Conservation (phyloP, 2,888 invertebrate genomes). For the Lordiphosa andalusiaca region DNA sequence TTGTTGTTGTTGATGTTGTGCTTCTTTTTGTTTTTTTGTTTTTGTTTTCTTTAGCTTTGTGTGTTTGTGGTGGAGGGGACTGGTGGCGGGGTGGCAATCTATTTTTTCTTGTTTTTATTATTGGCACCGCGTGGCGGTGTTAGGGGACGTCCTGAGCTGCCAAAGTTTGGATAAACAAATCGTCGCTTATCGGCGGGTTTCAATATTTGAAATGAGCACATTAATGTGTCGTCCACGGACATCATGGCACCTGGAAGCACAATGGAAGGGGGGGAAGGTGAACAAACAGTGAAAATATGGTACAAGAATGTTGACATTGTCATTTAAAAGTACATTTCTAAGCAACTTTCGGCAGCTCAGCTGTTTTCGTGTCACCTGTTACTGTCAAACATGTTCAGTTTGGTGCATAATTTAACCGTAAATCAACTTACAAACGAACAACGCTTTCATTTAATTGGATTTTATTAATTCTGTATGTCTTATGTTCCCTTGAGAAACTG, state of each 20-base stretch:
- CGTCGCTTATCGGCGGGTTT: slow-evolving; percentile 99
- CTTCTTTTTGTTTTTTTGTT: neutral
- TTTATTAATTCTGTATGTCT: no score
- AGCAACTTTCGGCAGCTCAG: no score
- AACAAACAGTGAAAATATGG: neutral
- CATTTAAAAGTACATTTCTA: no score
- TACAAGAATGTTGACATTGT: no score
- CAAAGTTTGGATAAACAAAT: slow-evolving; percentile 93
- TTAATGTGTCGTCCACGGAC: slow-evolving; percentile 99
- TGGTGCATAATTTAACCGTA: no score
- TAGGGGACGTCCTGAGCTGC: slow-evolving; percentile 97
- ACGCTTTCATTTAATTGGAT: no score
- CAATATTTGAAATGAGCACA: slow-evolving; percentile 99
- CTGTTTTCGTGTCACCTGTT: no score
- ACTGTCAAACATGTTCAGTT: no score
- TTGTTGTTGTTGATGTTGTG: slow-evolving; percentile 23
- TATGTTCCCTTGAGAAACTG: no score
- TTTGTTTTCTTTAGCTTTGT: neutral
- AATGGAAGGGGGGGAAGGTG: neutral
- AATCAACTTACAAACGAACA: no score
- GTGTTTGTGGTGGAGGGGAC: slow-evolving; percentile 28
- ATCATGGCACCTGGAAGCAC: slow-evolving; percentile 90
- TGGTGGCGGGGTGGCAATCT: slow-evolving; percentile 80
- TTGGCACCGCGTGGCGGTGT: slow-evolving; percentile 97
- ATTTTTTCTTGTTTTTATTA: slow-evolving; percentile 97